Conservation (phyloP, 2,113 vertebrate genomes). For the Cottus gobio region DNA sequence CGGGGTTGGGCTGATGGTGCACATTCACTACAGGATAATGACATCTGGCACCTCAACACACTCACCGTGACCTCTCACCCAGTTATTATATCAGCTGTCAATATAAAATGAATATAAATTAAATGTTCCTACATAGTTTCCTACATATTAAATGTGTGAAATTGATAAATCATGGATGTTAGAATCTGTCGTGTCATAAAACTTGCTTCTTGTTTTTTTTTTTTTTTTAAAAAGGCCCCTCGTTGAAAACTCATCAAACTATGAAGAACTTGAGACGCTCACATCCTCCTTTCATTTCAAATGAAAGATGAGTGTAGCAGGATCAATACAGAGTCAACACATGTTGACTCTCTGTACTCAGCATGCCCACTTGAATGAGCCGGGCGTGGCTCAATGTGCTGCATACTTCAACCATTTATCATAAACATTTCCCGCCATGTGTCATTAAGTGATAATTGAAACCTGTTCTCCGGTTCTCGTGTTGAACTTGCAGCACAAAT, state of each 20-base stretch:
- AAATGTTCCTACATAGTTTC: background rate
- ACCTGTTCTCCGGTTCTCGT: too few species aligned
- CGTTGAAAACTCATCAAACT: background rate
- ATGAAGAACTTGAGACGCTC: background rate
- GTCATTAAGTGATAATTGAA: background rate
- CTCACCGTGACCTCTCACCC: background rate
- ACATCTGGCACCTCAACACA: background rate
- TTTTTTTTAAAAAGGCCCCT: background rate
- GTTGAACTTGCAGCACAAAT: background rate
- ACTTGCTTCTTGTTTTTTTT: background rate
- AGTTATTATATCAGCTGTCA: background rate
- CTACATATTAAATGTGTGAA: background rate
- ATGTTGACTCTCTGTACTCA: background rate
- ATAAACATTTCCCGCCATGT: background rate
- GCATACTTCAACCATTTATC: background rate
- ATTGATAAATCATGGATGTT: background rate
- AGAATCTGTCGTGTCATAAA: background rate
- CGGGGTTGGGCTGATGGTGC: background rate
- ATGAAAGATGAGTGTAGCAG: too few species aligned
- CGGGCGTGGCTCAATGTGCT: background rate
- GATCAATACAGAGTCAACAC: background rate
- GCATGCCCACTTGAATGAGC: background rate
- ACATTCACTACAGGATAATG: background rate
- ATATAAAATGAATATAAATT: background rate
- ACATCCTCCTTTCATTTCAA: background rate